Evolutionary conservation across 2,113 vertebrate genomes (phyloP).

Genomic region (Proteles cristata): DNA sequence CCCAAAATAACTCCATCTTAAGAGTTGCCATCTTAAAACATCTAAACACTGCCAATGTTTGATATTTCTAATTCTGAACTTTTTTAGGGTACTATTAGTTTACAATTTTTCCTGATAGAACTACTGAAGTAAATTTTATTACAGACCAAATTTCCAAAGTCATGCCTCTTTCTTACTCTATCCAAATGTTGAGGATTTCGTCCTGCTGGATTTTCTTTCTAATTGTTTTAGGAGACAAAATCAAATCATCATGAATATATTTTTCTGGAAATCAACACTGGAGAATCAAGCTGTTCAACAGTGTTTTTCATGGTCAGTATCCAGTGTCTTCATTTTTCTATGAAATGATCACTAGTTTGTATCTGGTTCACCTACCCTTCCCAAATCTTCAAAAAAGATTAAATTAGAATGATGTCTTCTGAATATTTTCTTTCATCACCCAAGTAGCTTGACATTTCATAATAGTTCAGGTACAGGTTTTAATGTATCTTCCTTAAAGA

Average conservation of each 20-base stretch:
- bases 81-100: neutral
- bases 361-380: slow-evolving; percentile 22
- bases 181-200: neutral
- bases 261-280: slow-evolving; percentile 1
- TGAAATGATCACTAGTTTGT: neutral
- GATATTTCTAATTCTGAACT: slow-evolving; percentile 17
- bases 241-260: slow-evolving; percentile 12
- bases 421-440: slow-evolving; percentile 36
- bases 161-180: neutral
- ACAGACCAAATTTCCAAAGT: neutral
- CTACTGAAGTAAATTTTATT: neutral
- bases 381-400: slow-evolving; percentile 56
- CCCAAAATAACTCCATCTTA: neutral
- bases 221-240: slow-evolving; percentile 43
- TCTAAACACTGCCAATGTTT: slow-evolving; percentile 5
- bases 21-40: neutral
- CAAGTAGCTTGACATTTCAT: slow-evolving; percentile 30
- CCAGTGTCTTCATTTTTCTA: neutral
- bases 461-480: slow-evolving; percentile 52
- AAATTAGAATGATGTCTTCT: slow-evolving; percentile 51
- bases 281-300: neutral
- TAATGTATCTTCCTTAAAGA: slow-evolving; percentile 42
- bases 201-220: neutral
- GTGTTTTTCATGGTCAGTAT: slow-evolving; percentile 41
- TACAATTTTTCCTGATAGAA: neutral